A percentile compares a stretch with the other conserved stretches of the same genome.
phyloP scores from a whole-genome alignment of 2,888 invertebrate genomes.

The Campoplex capitator region DNA sequence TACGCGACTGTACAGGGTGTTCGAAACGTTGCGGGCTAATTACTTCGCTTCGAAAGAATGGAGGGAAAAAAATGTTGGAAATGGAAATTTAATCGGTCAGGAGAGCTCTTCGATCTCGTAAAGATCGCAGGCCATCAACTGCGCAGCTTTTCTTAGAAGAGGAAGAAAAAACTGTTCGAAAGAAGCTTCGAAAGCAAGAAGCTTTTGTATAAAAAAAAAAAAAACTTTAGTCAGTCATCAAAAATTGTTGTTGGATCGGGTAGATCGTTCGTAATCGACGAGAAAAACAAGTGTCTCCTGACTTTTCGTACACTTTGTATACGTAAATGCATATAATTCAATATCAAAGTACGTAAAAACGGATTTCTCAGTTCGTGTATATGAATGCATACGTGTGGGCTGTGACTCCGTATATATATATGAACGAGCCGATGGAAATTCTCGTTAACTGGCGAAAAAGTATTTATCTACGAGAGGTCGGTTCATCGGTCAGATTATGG shows the following conservation, averaged over 20 bases:
- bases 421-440: constrained; percentile 31
- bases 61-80: background rate
- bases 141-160: too few species aligned
- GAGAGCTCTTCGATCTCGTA: background rate
- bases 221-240: background rate
- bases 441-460: constrained; percentile 40
- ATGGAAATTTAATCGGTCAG: background rate
- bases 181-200: background rate
- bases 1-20: background rate
- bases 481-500: constrained; percentile 62
- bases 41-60: background rate
- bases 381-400: background rate
- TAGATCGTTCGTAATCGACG: background rate
- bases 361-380: background rate
- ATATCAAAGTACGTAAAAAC: background rate
- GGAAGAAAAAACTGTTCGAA: background rate
- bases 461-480: constrained; percentile 59
- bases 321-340: background rate
- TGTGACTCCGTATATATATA: background rate
- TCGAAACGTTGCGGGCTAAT: background rate
- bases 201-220: background rate
- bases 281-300: background rate
- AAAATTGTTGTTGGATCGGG: background rate
- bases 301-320: background rate
- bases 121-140: background rate